Percentiles rank a stretch among this genome's conserved stretches.
phyloP scores from a whole-genome alignment of 2,888 invertebrate species.

The Coelinius sp. region DNA sequence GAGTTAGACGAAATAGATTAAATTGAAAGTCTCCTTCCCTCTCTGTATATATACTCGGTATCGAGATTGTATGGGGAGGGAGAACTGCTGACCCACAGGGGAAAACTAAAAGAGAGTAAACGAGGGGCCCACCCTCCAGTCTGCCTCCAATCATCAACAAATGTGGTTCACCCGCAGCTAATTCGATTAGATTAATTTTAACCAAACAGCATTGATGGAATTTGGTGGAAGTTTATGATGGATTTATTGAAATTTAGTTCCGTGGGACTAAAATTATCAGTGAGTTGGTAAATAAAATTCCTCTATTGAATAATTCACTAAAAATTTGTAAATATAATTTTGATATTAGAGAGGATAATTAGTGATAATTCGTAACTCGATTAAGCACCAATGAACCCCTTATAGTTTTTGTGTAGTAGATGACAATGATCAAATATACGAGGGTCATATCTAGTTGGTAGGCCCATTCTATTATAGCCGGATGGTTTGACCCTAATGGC shows the following conservation, averaged over 20 bases:
- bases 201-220: background rate
- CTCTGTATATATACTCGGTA: background rate
- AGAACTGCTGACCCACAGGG: background rate
- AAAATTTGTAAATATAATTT: no score
- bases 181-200: slow-evolving; percentile 13
- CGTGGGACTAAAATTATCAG: background rate
- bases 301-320: no score
- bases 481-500: slow-evolving; percentile 10
- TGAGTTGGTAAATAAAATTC: background rate
- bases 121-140: background rate
- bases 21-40: slow-evolving; percentile 2
- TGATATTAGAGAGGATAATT: no score
- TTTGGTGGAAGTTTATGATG: background rate
- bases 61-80: background rate
- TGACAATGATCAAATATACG: slow-evolving; percentile 22
- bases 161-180: background rate
- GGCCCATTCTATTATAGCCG: slow-evolving; percentile 21
- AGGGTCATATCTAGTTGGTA: slow-evolving; percentile 22
- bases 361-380: no score
- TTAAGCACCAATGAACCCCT: no score
- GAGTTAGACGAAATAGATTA: slow-evolving; percentile 20
- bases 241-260: background rate
- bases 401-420: slow-evolving; percentile 1
- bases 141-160: slow-evolving; percentile 11
- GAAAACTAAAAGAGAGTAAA: background rate